Percentiles rank a stretch among this genome's conserved stretches.
Evolutionary conservation across 2,797 vertebrate genomes (phyloP).

Genomic region (Rousettus madagascariensis): DNA sequence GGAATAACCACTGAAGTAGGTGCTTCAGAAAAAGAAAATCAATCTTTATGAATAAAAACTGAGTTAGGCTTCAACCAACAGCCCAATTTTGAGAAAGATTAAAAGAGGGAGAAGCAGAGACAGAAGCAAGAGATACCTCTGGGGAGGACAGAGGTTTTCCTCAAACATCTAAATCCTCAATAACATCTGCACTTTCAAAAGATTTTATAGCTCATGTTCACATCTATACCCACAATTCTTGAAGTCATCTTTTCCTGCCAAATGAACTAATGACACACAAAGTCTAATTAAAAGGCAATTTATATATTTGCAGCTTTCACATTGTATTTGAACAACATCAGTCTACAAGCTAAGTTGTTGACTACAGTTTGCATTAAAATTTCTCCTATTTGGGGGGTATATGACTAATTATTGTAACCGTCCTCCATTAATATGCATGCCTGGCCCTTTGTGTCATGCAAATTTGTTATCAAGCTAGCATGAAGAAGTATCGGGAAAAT

Average conservation of each 20-base stretch:
- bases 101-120: not conserved
- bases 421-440: not conserved
- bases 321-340: not conserved
- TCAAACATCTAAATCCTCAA: not conserved
- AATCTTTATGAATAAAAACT: accelerated
- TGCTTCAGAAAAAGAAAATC: not conserved
- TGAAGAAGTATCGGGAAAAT: not conserved
- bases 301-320: not conserved
- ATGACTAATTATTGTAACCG: slow-evolving; percentile 12
- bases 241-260: not conserved
- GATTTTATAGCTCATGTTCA: not conserved
- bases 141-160: not conserved
- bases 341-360: not conserved
- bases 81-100: not conserved
- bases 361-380: not conserved
- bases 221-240: not conserved
- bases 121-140: not conserved
- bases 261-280: not conserved
- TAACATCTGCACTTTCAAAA: accelerated
- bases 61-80: not conserved
- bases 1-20: not conserved
- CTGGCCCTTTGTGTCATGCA: not conserved
- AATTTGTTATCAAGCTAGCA: not conserved
- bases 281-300: slow-evolving; percentile 14
- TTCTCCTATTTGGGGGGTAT: not conserved